Evolutionary conservation across 2,797 vertebrate species (phyloP).

Genomic region (Mus minutoides): DNA sequence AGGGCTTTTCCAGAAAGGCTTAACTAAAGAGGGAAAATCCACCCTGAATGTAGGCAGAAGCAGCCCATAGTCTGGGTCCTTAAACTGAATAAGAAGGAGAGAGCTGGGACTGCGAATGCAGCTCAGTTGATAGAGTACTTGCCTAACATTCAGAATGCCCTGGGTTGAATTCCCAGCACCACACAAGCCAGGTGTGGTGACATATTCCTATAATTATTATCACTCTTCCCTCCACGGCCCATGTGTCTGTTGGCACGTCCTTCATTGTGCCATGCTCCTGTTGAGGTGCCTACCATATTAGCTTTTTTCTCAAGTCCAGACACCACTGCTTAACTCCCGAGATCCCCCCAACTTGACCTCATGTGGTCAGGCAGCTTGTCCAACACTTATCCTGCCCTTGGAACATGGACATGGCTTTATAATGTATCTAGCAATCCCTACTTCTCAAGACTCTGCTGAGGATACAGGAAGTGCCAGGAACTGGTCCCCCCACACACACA

Average conservation of each 20-base stretch:
- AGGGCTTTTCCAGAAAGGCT: not conserved
- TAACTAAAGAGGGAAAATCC: not conserved
- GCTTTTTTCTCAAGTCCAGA: not conserved
- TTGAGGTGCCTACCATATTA: not conserved
- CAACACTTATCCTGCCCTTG: not conserved
- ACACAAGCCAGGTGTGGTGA: not conserved
- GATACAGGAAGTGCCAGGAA: not conserved
- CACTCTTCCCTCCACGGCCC: not conserved
- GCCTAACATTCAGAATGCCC: not conserved
- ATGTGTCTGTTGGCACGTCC: not conserved
- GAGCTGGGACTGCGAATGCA: not conserved
- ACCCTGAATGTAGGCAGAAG: not conserved
- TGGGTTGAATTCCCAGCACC: not conserved
- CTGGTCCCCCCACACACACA: accelerated
- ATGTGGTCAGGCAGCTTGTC: not conserved
- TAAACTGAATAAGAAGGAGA: not conserved
- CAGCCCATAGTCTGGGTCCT: not conserved
- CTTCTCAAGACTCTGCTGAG: not conserved
- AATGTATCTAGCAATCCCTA: not conserved
- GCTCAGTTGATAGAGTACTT: not conserved
- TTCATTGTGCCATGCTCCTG: not conserved
- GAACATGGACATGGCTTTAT: not conserved
- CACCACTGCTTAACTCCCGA: not conserved
- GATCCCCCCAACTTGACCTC: not conserved
- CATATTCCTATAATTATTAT: not conserved